Evolutionary conservation across 2,113 vertebrate species (phyloP).

Genomic region (Steatornis caripensis): DNA sequence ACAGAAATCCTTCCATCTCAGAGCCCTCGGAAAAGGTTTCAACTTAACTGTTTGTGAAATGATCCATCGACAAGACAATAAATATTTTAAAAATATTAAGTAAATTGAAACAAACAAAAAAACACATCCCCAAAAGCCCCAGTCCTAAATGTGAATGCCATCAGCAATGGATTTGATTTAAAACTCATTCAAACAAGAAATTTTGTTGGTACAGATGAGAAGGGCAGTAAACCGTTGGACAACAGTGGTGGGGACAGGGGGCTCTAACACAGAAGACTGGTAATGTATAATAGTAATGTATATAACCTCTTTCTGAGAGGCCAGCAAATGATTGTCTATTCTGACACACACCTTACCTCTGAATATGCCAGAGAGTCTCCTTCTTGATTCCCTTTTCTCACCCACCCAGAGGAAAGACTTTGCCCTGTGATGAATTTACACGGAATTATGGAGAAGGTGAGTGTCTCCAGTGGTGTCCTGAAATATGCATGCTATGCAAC

Average conservation of each 20-base stretch:
- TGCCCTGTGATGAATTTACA: neutral
- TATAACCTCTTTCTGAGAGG: neutral
- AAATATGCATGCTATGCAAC: neutral
- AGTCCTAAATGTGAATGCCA: neutral
- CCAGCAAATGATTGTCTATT: neutral
- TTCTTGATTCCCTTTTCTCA: neutral
- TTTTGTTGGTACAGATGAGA: neutral
- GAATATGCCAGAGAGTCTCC: neutral
- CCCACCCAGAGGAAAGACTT: neutral
- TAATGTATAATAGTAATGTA: neutral
- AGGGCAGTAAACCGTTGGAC: neutral
- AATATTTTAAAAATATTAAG: neutral
- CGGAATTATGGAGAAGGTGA: neutral
- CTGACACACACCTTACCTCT: neutral
- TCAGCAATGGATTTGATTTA: neutral
- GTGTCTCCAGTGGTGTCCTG: neutral
- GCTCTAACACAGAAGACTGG: neutral
- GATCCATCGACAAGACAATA: neutral
- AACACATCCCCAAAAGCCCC: rapidly evolving
- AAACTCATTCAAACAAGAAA: neutral
- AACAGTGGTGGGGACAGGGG: neutral
- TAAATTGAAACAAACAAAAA: neutral
- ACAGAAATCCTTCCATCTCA: neutral
- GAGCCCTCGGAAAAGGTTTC: neutral
- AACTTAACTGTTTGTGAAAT: neutral